phyloP scores from a whole-genome alignment of 1,140 invertebrate species.

The Brachionus manjavacas region DNA sequence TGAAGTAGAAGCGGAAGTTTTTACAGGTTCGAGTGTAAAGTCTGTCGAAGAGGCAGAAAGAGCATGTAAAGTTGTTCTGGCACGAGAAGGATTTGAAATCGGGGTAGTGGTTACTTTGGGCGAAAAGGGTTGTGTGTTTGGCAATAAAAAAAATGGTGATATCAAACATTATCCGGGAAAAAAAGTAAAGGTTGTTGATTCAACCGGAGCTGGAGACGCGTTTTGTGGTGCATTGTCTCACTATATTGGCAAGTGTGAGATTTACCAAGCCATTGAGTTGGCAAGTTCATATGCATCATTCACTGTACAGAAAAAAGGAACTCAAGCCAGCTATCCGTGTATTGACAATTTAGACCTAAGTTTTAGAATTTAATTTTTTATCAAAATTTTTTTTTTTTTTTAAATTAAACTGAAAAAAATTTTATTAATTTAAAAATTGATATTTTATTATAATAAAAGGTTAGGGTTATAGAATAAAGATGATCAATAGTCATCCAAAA shows the following conservation, averaged over 20 bases:
- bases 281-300: constrained; percentile 71
- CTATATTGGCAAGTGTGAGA: constrained; percentile 62
- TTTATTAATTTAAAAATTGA: too few relatives aligned
- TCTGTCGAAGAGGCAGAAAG: constrained; percentile 1
- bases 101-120: constrained; percentile 40
- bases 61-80: constrained; percentile 3
- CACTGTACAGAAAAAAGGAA: constrained; percentile 73
- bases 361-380: neutral
- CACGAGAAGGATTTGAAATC: constrained; percentile 22
- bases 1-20: constrained; percentile 39
- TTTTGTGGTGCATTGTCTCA: constrained; percentile 83
- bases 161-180: neutral
- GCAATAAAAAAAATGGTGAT: constrained; percentile 20
- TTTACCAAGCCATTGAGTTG: constrained; percentile 66
- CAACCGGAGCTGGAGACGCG: constrained; percentile 76
- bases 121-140: constrained; percentile 32
- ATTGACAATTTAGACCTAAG: constrained; percentile 57
- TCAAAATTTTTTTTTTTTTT: neutral
- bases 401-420: too few relatives aligned
- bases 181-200: constrained; percentile 34
- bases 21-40: constrained; percentile 1
- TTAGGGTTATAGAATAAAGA: too few relatives aligned
- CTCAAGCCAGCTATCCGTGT: constrained; percentile 74
- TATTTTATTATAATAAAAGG: too few relatives aligned
- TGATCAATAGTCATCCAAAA: too few relatives aligned